These are phyloP conservation scores for Agonopterix heracliana DNA, from an alignment of 2,888 invertebrate species.

Conservation along the genomic window DNA sequence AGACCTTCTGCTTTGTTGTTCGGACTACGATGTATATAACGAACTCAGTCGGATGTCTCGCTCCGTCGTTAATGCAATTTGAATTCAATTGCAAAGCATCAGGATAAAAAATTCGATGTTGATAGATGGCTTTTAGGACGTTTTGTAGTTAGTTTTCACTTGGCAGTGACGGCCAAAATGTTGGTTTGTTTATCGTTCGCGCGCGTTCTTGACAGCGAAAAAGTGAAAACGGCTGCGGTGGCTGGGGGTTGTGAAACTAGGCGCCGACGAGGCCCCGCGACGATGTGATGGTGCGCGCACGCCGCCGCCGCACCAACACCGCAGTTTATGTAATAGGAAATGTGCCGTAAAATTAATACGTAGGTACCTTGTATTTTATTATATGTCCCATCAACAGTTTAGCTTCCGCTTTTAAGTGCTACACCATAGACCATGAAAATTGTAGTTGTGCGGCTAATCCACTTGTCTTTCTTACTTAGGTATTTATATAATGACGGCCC, in stretches of 20 bases:
- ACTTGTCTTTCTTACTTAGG: too few species aligned
- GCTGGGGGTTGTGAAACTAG: conserved; percentile 68
- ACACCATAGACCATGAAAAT: too few species aligned
- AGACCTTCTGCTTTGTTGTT: conserved; percentile 49
- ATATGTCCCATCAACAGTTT: not conserved
- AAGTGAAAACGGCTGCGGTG: conserved; percentile 73
- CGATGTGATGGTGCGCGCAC: conserved; percentile 32
- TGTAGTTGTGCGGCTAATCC: too few species aligned
- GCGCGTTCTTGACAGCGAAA: conserved; percentile 76
- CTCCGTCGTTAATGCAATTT: conserved; percentile 36
- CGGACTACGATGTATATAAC: conserved; percentile 36
- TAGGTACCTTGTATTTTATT: not conserved
- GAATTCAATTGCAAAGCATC: conserved; percentile 35
- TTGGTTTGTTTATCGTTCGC: conserved; percentile 73
- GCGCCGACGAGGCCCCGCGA: conserved; percentile 30
- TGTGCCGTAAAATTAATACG: conserved; percentile 21
- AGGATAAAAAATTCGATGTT: conserved; percentile 34
- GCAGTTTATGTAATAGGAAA: conserved; percentile 55
- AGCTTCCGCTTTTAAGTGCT: not conserved
- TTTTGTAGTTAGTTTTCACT: conserved; percentile 28
- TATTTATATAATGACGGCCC: too few species aligned
- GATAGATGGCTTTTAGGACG: conserved; percentile 29
- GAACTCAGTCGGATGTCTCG: conserved; percentile 37
- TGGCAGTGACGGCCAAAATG: conserved; percentile 70
- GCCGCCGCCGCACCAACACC: conserved; percentile 16